Evolutionary conservation across 2,797 vertebrate genomes (phyloP).

Genomic region (Ctenopoma kingsleyae): DNA sequence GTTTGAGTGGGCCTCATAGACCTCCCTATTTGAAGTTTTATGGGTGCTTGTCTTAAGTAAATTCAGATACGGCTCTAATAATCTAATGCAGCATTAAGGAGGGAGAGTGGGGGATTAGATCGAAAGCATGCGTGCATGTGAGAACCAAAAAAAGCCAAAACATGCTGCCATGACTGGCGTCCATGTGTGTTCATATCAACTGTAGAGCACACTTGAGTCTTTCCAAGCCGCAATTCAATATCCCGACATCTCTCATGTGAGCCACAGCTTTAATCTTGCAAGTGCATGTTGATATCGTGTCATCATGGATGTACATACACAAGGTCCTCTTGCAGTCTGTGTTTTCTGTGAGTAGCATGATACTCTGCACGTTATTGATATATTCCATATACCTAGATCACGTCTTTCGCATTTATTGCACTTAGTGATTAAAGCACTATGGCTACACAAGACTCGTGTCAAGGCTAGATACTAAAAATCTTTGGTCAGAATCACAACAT

Average conservation of each 20-base stretch:
- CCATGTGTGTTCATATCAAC: slow-evolving; percentile 62
- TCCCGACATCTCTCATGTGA: slow-evolving; percentile 26
- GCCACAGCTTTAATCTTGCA: slow-evolving; percentile 36
- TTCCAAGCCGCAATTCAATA: slow-evolving; percentile 35
- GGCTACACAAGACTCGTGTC: slow-evolving; percentile 42
- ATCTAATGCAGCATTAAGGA: slow-evolving; percentile 75
- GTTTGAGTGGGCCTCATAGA: slow-evolving; percentile 58
- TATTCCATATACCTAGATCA: slow-evolving; percentile 8
- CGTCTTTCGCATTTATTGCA: slow-evolving; percentile 51
- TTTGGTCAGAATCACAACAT: slow-evolving; percentile 52
- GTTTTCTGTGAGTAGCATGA: neutral
- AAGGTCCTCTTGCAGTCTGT: slow-evolving; percentile 3
- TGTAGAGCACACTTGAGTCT: slow-evolving; percentile 41
- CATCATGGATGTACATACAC: slow-evolving; percentile 2
- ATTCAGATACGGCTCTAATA: slow-evolving; percentile 84
- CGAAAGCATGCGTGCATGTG: slow-evolving; percentile 75
- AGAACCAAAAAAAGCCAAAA: slow-evolving; percentile 61
- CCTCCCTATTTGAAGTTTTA: slow-evolving; percentile 84
- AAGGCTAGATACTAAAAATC: slow-evolving; percentile 37
- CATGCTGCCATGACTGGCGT: slow-evolving; percentile 56
- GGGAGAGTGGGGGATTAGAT: slow-evolving; percentile 51
- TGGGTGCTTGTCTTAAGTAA: slow-evolving; percentile 84
- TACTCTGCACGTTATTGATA: slow-evolving; percentile 24
- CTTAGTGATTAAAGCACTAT: slow-evolving; percentile 60
- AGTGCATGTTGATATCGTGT: slow-evolving; percentile 28